Conservation (phyloP, 92 coral and sea anemone genomes). For the Pocillopora grandis region DNA sequence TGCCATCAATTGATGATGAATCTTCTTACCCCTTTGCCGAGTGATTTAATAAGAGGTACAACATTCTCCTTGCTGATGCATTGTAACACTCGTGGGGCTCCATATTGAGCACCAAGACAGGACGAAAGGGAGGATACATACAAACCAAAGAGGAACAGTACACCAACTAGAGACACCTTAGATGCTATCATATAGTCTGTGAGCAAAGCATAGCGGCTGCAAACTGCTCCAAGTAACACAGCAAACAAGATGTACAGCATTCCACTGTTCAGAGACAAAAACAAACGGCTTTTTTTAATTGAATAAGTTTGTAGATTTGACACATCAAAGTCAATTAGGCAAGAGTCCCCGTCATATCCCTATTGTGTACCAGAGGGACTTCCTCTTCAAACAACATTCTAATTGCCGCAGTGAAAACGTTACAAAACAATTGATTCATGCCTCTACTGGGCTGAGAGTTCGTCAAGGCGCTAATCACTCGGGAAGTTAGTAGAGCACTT, state of each 20-base stretch:
- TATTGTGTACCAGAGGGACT: no score
- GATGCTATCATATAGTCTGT: conserved; percentile 99
- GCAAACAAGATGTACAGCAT: conserved; percentile 92
- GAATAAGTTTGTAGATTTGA: background rate
- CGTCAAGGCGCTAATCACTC: no score
- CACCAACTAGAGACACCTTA: conserved; percentile 97
- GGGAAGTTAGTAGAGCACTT: no score
- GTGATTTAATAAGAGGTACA: conserved; percentile 88
- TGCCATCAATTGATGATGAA: background rate
- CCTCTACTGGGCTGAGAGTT: no score
- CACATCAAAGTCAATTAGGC: no score
- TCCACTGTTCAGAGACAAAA: conserved; percentile 63
- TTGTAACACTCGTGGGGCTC: conserved; percentile 93
- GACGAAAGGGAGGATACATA: conserved; percentile 97
- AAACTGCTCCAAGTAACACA: conserved; percentile 94
- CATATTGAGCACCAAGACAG: conserved; percentile 97
- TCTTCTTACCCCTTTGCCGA: conserved; percentile 90
- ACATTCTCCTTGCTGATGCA: conserved; percentile 93
- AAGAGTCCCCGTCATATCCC: no score
- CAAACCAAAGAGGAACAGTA: conserved; percentile 91
- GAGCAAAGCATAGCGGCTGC: conserved; percentile 84
- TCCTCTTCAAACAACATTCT: no score
- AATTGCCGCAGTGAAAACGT: no score
- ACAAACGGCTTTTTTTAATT: background rate
- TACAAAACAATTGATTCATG: no score